Evolutionary conservation across 2,888 invertebrate genomes (phyloP).

Genomic region (Urechis unicinctus): DNA sequence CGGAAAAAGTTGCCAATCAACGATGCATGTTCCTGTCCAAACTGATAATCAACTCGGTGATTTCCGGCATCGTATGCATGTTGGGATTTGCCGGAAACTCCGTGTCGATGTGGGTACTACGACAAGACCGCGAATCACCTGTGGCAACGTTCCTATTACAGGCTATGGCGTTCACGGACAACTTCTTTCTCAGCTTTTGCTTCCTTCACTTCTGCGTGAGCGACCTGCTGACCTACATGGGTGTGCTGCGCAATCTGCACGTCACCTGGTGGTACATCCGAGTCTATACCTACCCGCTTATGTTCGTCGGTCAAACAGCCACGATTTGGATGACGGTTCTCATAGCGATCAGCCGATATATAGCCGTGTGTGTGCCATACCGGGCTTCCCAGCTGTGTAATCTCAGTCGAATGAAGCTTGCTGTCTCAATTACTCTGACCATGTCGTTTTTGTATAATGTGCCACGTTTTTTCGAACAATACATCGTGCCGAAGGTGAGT

Average conservation of each 20-base stretch:
- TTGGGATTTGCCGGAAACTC: conserved; percentile 12
- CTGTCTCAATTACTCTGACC: neutral
- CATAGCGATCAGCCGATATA: conserved; percentile 10
- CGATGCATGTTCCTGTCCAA: too few species aligned
- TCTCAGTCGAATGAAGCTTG: neutral
- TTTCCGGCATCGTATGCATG: conserved; percentile 9
- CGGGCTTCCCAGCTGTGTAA: conserved; percentile 7
- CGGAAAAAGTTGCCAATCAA: too few species aligned
- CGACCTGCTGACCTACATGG: neutral
- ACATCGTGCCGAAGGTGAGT: neutral
- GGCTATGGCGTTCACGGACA: conserved; percentile 9
- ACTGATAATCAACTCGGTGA: conserved; percentile 12
- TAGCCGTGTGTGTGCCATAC: conserved; percentile 14
- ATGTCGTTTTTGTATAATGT: neutral
- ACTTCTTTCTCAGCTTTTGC: conserved; percentile 12
- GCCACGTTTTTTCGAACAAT: neutral
- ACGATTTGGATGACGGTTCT: conserved; percentile 17
- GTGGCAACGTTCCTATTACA: conserved; percentile 12
- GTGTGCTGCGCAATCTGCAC: neutral
- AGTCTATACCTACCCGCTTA: conserved; percentile 9
- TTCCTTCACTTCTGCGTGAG: conserved; percentile 11
- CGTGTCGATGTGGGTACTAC: conserved; percentile 9
- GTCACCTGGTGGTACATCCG: conserved; percentile 8
- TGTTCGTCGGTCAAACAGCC: conserved; percentile 13
- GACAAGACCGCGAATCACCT: conserved; percentile 6